Percentiles rank a stretch among this genome's conserved stretches.
Conservation (phyloP, 2,797 vertebrate genomes). For the Aythya fuligula region DNA sequence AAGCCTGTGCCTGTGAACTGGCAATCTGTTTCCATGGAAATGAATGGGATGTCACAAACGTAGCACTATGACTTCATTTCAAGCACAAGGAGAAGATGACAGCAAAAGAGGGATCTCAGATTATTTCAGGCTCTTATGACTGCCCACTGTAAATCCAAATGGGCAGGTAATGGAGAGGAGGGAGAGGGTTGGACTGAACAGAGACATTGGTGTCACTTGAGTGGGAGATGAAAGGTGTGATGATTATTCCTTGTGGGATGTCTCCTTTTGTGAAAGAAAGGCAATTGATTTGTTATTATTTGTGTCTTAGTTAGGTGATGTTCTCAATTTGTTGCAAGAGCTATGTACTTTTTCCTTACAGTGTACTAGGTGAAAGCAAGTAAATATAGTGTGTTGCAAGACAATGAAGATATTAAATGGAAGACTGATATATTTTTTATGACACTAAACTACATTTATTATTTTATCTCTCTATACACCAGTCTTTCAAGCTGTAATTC, state of each 20-base stretch:
- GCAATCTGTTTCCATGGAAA: constrained; percentile 68
- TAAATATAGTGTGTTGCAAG: neutral
- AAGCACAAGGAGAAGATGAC: neutral
- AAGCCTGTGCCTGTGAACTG: neutral
- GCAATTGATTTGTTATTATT: neutral
- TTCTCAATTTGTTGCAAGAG: neutral
- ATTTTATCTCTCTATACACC: neutral
- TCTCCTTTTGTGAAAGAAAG: neutral
- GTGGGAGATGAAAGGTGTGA: neutral
- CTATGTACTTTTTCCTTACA: neutral
- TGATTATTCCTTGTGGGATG: neutral
- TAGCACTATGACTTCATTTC: constrained; percentile 31
- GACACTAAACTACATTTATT: neutral
- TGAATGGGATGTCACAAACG: constrained; percentile 51
- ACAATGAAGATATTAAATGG: neutral
- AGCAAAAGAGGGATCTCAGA: neutral
- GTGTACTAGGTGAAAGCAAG: neutral
- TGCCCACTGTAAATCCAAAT: neutral
- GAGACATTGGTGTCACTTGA: neutral
- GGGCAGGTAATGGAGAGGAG: neutral
- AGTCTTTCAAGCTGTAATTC: neutral
- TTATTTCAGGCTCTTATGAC: neutral
- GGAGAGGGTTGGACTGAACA: neutral
- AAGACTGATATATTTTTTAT: neutral
- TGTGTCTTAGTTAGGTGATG: neutral